Percentiles rank a stretch among this genome's conserved stretches.
phyloP scores from a whole-genome alignment of 2,113 vertebrate genomes.

The Pardalotus punctatus region DNA sequence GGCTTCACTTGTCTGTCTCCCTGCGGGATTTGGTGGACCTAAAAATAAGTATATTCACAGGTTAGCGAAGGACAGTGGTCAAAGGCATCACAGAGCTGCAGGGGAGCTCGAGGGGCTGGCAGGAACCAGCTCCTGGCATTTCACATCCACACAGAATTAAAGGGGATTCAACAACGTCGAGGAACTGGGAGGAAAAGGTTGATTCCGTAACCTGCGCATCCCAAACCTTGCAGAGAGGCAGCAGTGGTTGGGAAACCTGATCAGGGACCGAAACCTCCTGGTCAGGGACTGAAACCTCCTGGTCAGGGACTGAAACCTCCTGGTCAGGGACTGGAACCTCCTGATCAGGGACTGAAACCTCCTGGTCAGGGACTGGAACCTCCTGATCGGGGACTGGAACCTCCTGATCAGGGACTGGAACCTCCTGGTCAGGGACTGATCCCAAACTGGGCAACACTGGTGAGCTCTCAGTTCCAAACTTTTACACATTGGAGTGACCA shows the following conservation, averaged over 20 bases:
- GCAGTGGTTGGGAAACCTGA: rapidly evolving
- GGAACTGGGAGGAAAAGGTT: neutral
- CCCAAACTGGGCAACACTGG: rapidly evolving
- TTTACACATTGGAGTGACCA: rapidly evolving
- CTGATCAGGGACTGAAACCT: too few species aligned
- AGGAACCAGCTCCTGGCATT: rapidly evolving
- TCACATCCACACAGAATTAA: rapidly evolving
- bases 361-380: neutral
- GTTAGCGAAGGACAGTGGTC: neutral
- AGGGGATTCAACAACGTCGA: neutral
- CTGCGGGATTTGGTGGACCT: constrained; percentile 90
- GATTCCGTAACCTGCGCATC: rapidly evolving
- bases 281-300: too few species aligned
- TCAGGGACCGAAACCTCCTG: too few species aligned
- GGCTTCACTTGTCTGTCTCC: constrained; percentile 94
- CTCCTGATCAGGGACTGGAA: neutral
- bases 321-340: too few species aligned
- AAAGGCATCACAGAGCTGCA: neutral
- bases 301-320: neutral
- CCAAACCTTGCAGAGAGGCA: neutral
- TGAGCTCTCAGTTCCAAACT: neutral
- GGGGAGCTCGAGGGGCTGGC: neutral
- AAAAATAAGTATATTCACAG: neutral
- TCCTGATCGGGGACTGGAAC: neutral
- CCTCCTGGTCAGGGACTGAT: rapidly evolving